A percentile compares a stretch with the other conserved stretches of the same genome.
phyloP scores from a whole-genome alignment of 2,888 invertebrate genomes.

The Diarsia rubi region DNA sequence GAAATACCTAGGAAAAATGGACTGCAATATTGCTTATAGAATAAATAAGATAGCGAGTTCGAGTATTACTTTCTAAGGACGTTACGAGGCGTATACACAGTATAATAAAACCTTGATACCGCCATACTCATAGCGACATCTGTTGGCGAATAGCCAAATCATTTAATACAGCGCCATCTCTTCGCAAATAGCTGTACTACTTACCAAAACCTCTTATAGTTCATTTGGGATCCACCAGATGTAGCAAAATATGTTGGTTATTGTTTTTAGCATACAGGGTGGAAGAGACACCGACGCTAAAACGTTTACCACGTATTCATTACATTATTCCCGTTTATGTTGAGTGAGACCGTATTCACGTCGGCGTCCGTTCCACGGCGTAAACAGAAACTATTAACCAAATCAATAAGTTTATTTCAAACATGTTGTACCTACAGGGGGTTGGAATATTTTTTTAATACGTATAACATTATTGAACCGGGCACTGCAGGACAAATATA shows the following conservation, averaged over 20 bases:
- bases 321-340: too few relatives aligned
- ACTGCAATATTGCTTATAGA: background rate
- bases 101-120: background rate
- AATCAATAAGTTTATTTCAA: too few relatives aligned
- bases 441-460: too few relatives aligned
- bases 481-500: too few relatives aligned
- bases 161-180: conserved; percentile 44
- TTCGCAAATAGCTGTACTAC: conserved; percentile 22
- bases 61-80: background rate
- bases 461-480: too few relatives aligned
- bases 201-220: background rate
- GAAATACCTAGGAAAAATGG: background rate
- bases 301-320: too few relatives aligned
- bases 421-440: too few relatives aligned
- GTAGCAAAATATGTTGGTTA: background rate
- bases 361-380: too few relatives aligned
- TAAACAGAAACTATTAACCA: too few relatives aligned
- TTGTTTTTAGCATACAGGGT: background rate
- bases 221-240: conserved; percentile 25
- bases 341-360: too few relatives aligned
- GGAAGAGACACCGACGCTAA: too few relatives aligned
- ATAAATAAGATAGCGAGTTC: background rate
- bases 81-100: background rate
- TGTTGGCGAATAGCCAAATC: conserved; percentile 20
- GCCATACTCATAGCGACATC: conserved; percentile 24